phyloP scores from a whole-genome alignment of 2,797 vertebrate species.

The Myiotriccus ornatus region DNA sequence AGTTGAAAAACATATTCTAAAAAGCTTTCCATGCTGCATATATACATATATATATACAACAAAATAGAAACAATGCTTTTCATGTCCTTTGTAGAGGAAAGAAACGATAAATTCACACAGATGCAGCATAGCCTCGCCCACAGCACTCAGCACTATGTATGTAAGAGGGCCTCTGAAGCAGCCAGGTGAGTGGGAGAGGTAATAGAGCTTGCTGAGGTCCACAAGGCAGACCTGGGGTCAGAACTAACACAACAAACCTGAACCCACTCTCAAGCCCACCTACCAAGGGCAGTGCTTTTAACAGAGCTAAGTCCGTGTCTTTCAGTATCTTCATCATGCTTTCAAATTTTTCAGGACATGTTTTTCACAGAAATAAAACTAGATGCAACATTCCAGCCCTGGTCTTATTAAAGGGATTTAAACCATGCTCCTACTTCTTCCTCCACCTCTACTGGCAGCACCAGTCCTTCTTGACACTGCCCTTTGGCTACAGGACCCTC shows the following conservation, averaged over 20 bases:
- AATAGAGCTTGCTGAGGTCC: not conserved
- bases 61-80: not conserved
- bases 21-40: not conserved
- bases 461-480: not conserved
- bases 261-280: not conserved
- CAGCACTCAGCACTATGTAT: fast-evolving
- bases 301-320: not conserved
- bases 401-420: not conserved
- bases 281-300: not conserved
- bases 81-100: no score
- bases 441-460: not conserved
- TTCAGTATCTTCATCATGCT: not conserved
- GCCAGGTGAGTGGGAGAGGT: no score
- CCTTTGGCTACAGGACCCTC: not conserved
- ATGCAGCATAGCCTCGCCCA: not conserved
- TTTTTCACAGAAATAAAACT: not conserved
- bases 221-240: fast-evolving
- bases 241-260: fast-evolving
- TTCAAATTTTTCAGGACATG: not conserved
- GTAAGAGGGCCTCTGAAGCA: not conserved
- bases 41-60: not conserved
- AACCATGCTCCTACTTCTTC: not conserved
- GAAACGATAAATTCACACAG: not conserved
- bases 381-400: not conserved
- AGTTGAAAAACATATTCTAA: not conserved